A percentile compares a stretch with the other conserved stretches of the same genome.
Evolutionary conservation across 2,797 vertebrate genomes (phyloP).

Genomic region (Channallabes apus): DNA sequence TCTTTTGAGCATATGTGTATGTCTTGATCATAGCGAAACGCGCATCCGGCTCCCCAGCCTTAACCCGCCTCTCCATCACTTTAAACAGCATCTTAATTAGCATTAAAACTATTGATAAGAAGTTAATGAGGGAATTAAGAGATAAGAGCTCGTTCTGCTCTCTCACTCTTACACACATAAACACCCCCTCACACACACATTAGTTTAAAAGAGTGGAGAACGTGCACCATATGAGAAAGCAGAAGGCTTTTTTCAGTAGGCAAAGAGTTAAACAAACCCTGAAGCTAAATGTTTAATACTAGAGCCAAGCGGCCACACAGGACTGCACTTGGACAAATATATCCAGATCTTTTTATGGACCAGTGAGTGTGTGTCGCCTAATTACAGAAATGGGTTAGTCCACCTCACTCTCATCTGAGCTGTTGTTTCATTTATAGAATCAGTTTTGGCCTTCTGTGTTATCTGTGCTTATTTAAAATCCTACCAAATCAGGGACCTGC

Average conservation of each 20-base stretch:
- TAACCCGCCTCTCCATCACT: constrained; percentile 62
- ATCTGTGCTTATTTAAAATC: constrained; percentile 12
- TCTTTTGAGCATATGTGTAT: constrained; percentile 7
- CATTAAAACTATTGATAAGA: constrained; percentile 78
- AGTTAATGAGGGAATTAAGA: constrained; percentile 79
- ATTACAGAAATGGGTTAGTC: constrained; percentile 8
- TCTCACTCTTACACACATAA: constrained; percentile 35
- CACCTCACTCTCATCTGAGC: background rate
- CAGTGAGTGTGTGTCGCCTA: constrained; percentile 6
- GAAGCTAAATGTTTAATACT: background rate
- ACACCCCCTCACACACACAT: constrained; percentile 37
- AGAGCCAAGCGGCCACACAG: background rate
- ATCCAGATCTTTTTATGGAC: constrained; percentile 14
- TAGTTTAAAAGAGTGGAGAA: constrained; percentile 12
- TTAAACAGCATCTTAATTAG: constrained; percentile 78
- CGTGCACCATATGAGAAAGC: background rate
- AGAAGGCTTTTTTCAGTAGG: background rate
- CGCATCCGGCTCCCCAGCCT: constrained; percentile 37
- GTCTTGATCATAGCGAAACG: constrained; percentile 62
- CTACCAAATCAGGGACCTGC: background rate
- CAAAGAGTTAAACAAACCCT: background rate
- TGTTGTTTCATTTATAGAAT: constrained; percentile 20
- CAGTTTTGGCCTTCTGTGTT: background rate
- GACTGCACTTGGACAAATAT: constrained; percentile 4
- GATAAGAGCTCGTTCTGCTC: constrained; percentile 64